Conservation (phyloP, 2,113 vertebrate genomes). For the Brachirus orientalis region DNA sequence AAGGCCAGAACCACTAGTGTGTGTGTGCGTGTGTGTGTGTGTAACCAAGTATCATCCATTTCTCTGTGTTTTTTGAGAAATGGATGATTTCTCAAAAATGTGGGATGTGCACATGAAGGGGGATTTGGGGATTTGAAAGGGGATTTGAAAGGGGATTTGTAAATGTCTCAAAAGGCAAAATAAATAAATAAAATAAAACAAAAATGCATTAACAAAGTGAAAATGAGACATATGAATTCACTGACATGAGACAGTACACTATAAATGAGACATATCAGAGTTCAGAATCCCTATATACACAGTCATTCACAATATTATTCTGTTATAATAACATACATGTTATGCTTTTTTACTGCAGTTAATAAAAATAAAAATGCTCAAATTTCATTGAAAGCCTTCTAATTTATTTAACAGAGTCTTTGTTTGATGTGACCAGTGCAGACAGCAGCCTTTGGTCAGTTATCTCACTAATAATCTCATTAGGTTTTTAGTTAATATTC, state of each 20-base stretch:
- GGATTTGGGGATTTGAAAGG: too few relatives aligned
- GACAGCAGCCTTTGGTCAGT: constrained; percentile 71
- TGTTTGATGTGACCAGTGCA: constrained; percentile 52
- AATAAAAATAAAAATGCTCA: not conserved
- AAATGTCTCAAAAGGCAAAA: constrained; percentile 28
- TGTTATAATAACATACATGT: too few relatives aligned
- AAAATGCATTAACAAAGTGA: not conserved
- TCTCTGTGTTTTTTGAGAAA: constrained; percentile 19
- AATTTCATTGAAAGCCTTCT: constrained; percentile 20
- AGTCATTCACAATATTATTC: too few relatives aligned
- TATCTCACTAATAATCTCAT: constrained; percentile 57
- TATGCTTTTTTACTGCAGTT: too few relatives aligned
- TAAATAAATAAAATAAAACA: not conserved
- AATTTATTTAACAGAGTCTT: constrained; percentile 24
- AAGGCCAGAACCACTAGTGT: constrained; percentile 36
- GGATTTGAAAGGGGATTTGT: constrained; percentile 37
- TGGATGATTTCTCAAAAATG: too few relatives aligned
- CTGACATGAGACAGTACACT: too few relatives aligned
- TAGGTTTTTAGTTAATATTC: constrained; percentile 45
- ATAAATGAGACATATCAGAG: too few relatives aligned
- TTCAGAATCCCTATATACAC: too few relatives aligned
- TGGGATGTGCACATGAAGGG: constrained; percentile 46
- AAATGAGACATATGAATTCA: not conserved
- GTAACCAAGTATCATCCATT: constrained; percentile 21
- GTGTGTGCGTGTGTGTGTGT: constrained; percentile 17